Evolutionary conservation across 2,888 invertebrate genomes (phyloP), one percentile per base, ranked within the genome.

Genomic region (Oegoconia quadripuncta): DNA sequence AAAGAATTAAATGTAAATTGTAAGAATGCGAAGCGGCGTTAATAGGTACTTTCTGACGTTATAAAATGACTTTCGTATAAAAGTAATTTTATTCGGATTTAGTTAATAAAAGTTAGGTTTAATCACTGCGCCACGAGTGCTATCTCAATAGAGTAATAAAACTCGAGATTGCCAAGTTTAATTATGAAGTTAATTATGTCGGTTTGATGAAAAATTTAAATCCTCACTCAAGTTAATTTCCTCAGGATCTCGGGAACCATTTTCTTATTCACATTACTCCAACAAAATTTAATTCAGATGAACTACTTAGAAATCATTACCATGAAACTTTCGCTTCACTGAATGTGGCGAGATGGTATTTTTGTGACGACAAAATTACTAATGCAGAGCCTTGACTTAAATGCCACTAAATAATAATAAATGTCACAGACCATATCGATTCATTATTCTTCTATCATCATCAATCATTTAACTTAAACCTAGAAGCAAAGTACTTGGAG

Each of bases 171-270:
- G 62, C 74, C 66, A 71, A 77, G 72, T 81, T 83, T 82, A 78
- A 81, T 81, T 79, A 79, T 73, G 69, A 80, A 83, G 74, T 78
- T 83, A 82, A 82, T 83, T 78, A 82, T 72, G 65, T 75, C 66
- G 74, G 79, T 79, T 73, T 74, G 76, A 82, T 81, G 80, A 84
- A 82, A 81, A 82, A 76, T 82, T 81, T 76, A 73, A 79, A 79
- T 76, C 77, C 64, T 67, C 66, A 71, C 72, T 78, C 70, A 73
- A 79, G 81, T 74, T 78, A 78, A 82, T 79, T 82, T 79, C 69
- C 75, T 73, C 62, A 50, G 71, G 60, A 75, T 63, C 67, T 59
- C 44, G 55, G 64, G 65, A 73, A 65, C 59, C 69, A 70, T 74
- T 80, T 76, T 74, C 73, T 74, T 63, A 65, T 74, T 72, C 72